These are phyloP conservation scores for Brachionus manjavacas DNA, from an alignment of 1,140 invertebrate genomes.

Conservation along the genomic window DNA sequence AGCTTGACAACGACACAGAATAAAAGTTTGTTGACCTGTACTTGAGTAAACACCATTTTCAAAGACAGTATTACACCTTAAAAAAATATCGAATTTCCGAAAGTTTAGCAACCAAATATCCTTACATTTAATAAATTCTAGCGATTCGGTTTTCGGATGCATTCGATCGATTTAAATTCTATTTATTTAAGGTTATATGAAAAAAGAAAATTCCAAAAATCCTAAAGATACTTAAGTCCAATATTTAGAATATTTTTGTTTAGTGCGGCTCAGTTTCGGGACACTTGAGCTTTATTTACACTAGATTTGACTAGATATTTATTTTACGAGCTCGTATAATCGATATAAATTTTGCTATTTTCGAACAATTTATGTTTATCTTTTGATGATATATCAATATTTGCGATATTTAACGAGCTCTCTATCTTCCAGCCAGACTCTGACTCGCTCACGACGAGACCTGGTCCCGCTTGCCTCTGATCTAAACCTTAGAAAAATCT, in stretches of 20 bases:
- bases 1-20: slow-evolving; percentile 13
- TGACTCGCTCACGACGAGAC: not conserved
- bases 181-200: slow-evolving; percentile 36
- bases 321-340: slow-evolving; percentile 9
- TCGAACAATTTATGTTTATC: slow-evolving; percentile 34
- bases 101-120: not conserved
- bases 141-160: not conserved
- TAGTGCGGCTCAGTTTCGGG: not conserved
- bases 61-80: slow-evolving; percentile 16
- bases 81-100: slow-evolving; percentile 24
- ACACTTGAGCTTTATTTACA: slow-evolving; percentile 21
- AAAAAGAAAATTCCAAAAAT: slow-evolving; percentile 1
- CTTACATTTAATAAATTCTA: not conserved
- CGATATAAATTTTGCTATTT: slow-evolving; percentile 30
- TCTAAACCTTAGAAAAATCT: slow-evolving; percentile 29
- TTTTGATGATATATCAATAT: slow-evolving; percentile 41
- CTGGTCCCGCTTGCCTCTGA: not conserved
- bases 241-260: slow-evolving; percentile 20
- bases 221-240: slow-evolving; percentile 9
- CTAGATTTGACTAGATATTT: slow-evolving; percentile 39
- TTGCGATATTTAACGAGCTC: slow-evolving; percentile 12
- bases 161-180: slow-evolving; percentile 33
- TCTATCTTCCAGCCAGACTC: not conserved
- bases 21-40: not conserved
- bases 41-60: slow-evolving; percentile 16